Conservation (phyloP, 2,797 vertebrate genomes). For the Eutrigla gurnardus region DNA sequence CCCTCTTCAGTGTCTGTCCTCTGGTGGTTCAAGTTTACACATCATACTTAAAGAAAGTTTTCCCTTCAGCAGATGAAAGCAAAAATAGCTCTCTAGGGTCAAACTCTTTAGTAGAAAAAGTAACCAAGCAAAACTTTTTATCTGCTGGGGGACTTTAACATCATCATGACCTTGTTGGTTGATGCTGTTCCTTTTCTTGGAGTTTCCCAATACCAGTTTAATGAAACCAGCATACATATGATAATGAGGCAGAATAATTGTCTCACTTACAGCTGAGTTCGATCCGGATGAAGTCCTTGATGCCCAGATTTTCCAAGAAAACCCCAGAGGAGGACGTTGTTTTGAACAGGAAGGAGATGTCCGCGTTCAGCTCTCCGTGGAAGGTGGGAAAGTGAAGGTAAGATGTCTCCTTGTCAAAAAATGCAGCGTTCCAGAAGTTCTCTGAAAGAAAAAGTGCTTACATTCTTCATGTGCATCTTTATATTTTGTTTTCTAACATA, state of each 20-base stretch:
- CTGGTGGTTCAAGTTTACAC: not conserved
- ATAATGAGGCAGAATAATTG: not conserved
- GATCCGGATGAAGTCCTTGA: constrained; percentile 95
- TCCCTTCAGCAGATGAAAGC: not conserved
- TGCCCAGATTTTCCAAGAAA: constrained; percentile 96
- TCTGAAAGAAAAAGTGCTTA: constrained; percentile 61
- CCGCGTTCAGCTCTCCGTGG: constrained; percentile 92
- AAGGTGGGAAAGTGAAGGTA: constrained; percentile 98
- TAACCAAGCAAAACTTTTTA: no score
- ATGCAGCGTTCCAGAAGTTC: constrained; percentile 95
- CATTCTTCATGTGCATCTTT: not conserved
- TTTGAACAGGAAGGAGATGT: constrained; percentile 96
- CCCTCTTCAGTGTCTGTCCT: not conserved
- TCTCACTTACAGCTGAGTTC: constrained; percentile 91
- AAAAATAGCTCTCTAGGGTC: not conserved
- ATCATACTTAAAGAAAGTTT: not conserved
- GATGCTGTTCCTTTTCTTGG: not conserved
- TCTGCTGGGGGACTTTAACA: not conserved
- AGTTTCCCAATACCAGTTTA: not conserved
- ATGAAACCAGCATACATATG: not conserved
- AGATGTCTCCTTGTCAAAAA: constrained; percentile 92
- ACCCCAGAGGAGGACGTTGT: constrained; percentile 93
- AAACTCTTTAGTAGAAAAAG: not conserved
- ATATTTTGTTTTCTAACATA: not conserved
- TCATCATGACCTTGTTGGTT: not conserved